Evolutionary conservation across 1,140 invertebrate species (phyloP).

Genomic region (Ylistrum balloti): DNA sequence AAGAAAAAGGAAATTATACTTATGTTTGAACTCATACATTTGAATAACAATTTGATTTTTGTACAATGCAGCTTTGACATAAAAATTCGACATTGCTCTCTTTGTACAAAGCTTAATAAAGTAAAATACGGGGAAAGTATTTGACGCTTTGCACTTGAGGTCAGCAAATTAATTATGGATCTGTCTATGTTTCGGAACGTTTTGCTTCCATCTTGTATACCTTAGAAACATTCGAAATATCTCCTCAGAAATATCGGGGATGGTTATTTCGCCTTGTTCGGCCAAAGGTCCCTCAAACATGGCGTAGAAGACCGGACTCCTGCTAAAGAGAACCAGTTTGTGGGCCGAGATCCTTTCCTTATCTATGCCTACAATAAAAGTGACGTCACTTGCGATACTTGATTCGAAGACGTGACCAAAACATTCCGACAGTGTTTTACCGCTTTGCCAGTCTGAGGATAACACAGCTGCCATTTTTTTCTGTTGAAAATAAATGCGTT

Average conservation of each 20-base stretch:
- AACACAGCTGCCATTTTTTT: no score
- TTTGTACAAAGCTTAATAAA: neutral
- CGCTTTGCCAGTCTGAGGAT: conserved; percentile 15
- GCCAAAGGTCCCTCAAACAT: conserved; percentile 49
- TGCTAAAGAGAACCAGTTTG: conserved; percentile 22
- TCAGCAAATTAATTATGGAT: no score
- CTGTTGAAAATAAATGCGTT: no score
- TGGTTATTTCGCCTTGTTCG: neutral
- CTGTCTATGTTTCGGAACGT: no score
- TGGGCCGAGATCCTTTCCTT: neutral
- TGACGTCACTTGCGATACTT: neutral
- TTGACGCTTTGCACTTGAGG: no score
- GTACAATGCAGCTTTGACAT: no score
- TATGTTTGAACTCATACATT: neutral
- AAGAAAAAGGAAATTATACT: neutral
- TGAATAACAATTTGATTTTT: no score
- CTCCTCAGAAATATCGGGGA: neutral
- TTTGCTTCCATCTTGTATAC: no score
- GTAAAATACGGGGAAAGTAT: no score
- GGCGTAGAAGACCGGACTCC: no score
- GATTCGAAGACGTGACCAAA: neutral
- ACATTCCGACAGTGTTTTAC: neutral
- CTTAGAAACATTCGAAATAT: neutral
- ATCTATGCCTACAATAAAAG: neutral
- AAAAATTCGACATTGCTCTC: neutral